phyloP scores from a whole-genome alignment of 2,113 vertebrate species.

The Vanacampus margaritifer region DNA sequence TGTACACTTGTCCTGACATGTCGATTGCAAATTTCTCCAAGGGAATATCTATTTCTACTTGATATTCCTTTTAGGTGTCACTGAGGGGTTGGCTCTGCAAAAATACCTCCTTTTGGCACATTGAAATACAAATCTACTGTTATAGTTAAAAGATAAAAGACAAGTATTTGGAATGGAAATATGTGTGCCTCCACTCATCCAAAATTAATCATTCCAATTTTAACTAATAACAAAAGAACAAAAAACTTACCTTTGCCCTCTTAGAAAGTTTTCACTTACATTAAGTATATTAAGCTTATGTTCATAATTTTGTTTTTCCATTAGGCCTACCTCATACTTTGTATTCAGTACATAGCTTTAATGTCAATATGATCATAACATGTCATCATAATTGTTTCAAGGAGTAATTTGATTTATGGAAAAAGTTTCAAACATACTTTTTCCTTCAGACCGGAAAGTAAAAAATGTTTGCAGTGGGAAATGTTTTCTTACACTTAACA shows the following conservation, averaged over 20 bases:
- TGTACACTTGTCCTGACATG: conserved; percentile 1
- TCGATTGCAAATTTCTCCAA: neutral
- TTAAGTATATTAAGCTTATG: neutral
- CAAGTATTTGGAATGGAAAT: neutral
- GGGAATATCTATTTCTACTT: neutral
- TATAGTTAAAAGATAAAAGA: neutral
- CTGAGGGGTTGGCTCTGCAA: conserved; percentile 9
- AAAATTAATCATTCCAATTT: neutral
- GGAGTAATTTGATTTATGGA: too few species aligned
- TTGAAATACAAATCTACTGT: neutral
- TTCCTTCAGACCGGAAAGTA: too few species aligned
- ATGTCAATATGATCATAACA: too few species aligned
- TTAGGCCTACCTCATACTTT: too few species aligned
- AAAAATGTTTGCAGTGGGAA: too few species aligned
- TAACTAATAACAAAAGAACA: neutral
- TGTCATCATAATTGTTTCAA: too few species aligned
- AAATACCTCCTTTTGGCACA: conserved; percentile 6
- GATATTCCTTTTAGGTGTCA: conserved; percentile 11
- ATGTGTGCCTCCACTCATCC: neutral
- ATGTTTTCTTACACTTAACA: too few species aligned
- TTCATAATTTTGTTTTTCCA: too few species aligned
- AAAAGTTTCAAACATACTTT: too few species aligned
- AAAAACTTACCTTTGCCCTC: neutral
- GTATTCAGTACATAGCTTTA: neutral
- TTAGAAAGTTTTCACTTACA: neutral